Evolutionary conservation across 2,888 invertebrate genomes (phyloP).

Genomic region (Caenorhabditis virilis): DNA sequence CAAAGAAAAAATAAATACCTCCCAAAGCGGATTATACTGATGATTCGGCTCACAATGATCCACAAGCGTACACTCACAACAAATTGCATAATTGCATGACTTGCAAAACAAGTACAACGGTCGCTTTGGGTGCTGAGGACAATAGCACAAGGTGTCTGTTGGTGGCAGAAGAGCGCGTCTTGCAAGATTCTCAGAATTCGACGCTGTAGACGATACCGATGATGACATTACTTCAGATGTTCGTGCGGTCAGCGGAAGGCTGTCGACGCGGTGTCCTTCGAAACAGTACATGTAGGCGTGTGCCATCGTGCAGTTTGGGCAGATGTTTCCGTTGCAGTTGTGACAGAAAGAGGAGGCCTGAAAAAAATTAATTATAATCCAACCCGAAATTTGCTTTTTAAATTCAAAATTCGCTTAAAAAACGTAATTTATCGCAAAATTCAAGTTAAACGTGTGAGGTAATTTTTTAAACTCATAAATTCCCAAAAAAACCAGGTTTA

Average conservation of each 20-base stretch:
- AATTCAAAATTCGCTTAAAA: not conserved
- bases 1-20: no score
- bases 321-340: constrained; percentile 93
- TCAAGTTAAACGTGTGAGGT: no score
- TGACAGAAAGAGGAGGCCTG: constrained; percentile 58
- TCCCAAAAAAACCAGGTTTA: no score
- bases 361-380: constrained; percentile 5
- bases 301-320: constrained; percentile 96
- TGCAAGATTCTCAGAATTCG: constrained; percentile 1
- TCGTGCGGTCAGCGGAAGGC: constrained; percentile 3
- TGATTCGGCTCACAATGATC: constrained; percentile 79
- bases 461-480: no score
- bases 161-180: not conserved
- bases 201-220: constrained; percentile 25
- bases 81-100: constrained; percentile 88
- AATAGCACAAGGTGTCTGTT: constrained; percentile 23
- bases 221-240: constrained; percentile 3
- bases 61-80: constrained; percentile 88
- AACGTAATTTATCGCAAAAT: not conserved
- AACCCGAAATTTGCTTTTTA: no score
- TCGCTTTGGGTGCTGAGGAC: constrained; percentile 74
- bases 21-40: constrained; percentile 84
- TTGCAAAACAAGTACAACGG: constrained; percentile 90
- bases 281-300: constrained; percentile 99
- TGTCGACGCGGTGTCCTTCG: constrained; percentile 74